Percentiles rank a stretch among this genome's conserved stretches.
phyloP scores from a whole-genome alignment of 2,113 vertebrate genomes.

The Phaethornis superciliosus region DNA sequence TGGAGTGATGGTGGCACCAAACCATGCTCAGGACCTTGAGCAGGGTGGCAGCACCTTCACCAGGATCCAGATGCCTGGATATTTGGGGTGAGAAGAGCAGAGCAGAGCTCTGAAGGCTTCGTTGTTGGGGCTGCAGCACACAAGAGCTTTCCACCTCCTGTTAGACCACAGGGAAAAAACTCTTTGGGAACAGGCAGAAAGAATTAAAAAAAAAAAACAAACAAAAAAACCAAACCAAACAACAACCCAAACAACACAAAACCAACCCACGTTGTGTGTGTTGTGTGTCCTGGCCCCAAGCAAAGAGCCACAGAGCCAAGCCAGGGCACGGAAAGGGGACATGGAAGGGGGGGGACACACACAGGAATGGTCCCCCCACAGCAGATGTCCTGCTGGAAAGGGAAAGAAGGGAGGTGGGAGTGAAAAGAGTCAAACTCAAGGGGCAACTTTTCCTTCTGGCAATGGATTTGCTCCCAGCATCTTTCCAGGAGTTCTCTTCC shows the following conservation, averaged over 20 bases:
- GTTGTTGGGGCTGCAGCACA: background rate
- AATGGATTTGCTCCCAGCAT: background rate
- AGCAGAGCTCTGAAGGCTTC: background rate
- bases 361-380: background rate
- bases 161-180: conserved; percentile 20
- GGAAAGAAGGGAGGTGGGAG: background rate
- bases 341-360: accelerated
- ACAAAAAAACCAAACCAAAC: no score
- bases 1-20: background rate
- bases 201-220: background rate
- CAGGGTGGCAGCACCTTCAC: background rate
- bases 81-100: background rate
- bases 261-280: background rate
- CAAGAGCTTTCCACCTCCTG: conserved; percentile 17
- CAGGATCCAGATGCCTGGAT: accelerated
- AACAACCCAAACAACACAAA: no score
- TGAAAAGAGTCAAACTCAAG: accelerated
- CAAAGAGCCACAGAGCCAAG: background rate
- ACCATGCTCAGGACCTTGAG: background rate
- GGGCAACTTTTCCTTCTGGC: background rate
- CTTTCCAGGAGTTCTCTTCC: background rate
- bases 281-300: accelerated
- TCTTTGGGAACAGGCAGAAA: conserved; percentile 20
- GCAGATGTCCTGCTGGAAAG: background rate
- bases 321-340: background rate